Evolutionary conservation across 2,888 invertebrate genomes (phyloP), one percentile per base, ranked within the genome.

Genomic region (Hypercompe scribonia): DNA sequence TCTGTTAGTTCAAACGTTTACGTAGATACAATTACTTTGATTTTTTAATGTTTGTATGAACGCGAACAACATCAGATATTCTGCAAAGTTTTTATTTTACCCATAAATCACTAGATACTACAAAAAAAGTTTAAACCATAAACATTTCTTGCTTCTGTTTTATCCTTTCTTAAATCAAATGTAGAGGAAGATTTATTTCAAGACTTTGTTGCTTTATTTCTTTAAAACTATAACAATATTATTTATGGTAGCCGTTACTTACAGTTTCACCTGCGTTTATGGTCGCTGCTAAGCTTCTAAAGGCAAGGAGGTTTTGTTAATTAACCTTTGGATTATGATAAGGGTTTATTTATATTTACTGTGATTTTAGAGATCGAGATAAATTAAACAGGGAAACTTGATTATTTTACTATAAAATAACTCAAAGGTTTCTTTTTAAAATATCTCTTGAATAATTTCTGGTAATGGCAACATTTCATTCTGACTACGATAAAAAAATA

Each of bases 131-230:
- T 18, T 31, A 58, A 34, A 61, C 39, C 15, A 7, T 24, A 5
- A 61, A 36, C 39, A 34, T 58, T 21, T 15, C 11, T 61, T 50
- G n/a, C 36, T 61, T 34, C 28, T 58, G 58, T 61, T 39, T 68
- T 68, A 68, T 68, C 68, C 10, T 28, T 54, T 21, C 33, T 18
- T 61, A 21, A 68, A 68, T 61, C 68, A 31, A 39, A 34, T 33
- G n/a, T 34, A 54, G 34, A 36, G 28, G n/a, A 13, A 36, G 1
- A 68, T 68, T 68, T 68, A 46, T 67, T 31, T 15, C 4, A 68
- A 68, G 10, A 68, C 24, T 34, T 15, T 8, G 46, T 36, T 68
- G 31, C 31, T 68, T 15, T 68, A 61, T 58, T 15, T 54, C 33
- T 54, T 54, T 0, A 68, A 58, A 54, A 68, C 34, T 31, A 46